phyloP scores from a whole-genome alignment of 2,113 vertebrate genomes.

The Rhegmatorhina hoffmannsi region DNA sequence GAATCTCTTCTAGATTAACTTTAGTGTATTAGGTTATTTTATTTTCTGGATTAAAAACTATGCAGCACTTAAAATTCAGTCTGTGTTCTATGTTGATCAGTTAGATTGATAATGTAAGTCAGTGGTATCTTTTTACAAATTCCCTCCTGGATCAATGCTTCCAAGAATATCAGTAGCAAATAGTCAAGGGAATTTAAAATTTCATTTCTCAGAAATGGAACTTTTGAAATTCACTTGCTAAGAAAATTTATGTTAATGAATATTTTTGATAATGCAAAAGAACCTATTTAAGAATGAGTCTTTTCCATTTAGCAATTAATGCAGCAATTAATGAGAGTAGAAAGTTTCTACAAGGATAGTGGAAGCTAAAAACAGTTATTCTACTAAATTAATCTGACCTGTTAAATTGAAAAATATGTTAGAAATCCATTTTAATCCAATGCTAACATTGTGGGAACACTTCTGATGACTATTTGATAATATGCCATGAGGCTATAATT shows the following conservation, averaged over 20 bases:
- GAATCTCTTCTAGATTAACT: neutral
- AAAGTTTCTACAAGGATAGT: neutral
- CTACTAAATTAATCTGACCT: neutral
- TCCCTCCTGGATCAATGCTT: neutral
- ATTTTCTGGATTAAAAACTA: neutral
- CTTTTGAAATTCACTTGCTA: neutral
- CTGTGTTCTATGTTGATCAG: rapidly evolving
- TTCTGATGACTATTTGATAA: neutral
- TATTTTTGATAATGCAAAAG: neutral
- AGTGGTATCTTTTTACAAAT: neutral
- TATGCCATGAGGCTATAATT: neutral
- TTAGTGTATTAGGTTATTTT: neutral
- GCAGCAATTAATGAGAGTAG: neutral
- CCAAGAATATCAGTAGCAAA: neutral
- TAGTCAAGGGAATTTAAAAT: neutral
- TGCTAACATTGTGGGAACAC: neutral
- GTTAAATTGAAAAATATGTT: neutral
- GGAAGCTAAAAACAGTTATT: neutral
- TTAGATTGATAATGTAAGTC: neutral
- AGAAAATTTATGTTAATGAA: slow-evolving; percentile 22
- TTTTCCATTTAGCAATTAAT: neutral
- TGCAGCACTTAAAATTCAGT: neutral
- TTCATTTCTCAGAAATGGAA: neutral
- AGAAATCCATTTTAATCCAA: slow-evolving; percentile 11
- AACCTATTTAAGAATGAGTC: neutral